Conservation (phyloP, 2,888 invertebrate genomes). For the Tinea trinotella region DNA sequence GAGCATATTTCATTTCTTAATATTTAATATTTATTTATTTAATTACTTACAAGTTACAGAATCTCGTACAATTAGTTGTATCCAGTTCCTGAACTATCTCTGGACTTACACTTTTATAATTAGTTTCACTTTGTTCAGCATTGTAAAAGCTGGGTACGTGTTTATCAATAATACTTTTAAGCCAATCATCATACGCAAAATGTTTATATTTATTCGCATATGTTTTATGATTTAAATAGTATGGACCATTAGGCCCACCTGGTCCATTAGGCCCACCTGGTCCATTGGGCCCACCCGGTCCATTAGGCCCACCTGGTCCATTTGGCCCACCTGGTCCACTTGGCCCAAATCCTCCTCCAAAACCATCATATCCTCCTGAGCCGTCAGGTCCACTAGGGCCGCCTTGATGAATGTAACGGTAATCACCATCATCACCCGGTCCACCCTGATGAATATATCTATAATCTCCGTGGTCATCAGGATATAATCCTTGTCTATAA, state of each 20-base stretch:
- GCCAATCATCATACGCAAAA: not conserved
- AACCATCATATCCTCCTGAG: constrained; percentile 19
- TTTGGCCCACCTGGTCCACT: constrained; percentile 29
- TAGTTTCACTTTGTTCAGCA: constrained; percentile 13
- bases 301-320: constrained; percentile 31
- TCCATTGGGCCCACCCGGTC: constrained; percentile 29
- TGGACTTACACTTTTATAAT: not conserved
- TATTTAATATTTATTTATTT: not conserved
- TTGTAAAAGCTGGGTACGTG: constrained; percentile 7
- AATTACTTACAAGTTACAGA: not conserved
- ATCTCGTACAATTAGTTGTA: not conserved
- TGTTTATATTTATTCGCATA: constrained; percentile 13
- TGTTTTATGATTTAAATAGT: constrained; percentile 11
- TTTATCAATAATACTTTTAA: constrained; percentile 4
- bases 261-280: constrained; percentile 30
- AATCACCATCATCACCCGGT: constrained; percentile 38
- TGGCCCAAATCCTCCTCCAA: constrained; percentile 22
- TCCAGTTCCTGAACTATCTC: not conserved
- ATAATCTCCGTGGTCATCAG: constrained; percentile 57
- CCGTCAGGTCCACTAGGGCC: constrained; percentile 23
- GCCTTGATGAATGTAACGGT: constrained; percentile 20
- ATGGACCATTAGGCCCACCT: constrained; percentile 28
- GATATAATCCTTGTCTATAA: constrained; percentile 45
- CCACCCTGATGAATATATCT: constrained; percentile 60
- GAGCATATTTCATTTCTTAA: not conserved